Evolutionary conservation across 2,888 invertebrate species (phyloP), one percentile per base, ranked within the genome.

Genomic region (Agrochola litura): DNA sequence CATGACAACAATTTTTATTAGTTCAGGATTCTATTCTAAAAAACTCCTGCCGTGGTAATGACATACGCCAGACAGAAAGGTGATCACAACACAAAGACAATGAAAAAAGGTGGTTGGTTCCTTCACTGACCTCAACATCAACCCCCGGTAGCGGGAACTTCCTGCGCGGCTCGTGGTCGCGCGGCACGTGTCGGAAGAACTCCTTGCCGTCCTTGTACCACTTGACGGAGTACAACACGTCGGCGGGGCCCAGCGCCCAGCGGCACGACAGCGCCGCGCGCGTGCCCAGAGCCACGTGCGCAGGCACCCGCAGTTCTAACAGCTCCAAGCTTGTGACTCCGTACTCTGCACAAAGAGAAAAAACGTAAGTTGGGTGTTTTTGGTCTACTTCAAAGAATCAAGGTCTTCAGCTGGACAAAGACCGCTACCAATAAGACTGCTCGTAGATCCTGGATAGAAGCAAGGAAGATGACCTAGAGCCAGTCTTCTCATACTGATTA

Each of bases 141-240:
- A 99, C 98, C 86, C 99, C 99, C 0, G 98, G 98, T 88, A 98
- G 95, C 73, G 97, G 97, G 93, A 99, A 98, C 90, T 98, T 97
- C 94, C 98, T 98, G 61, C 98, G 97, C 2, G 98, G 98, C 79
- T 99, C 98, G 91, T 97, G 97, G 94, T 99, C 98, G 73, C 98
- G 97, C 37, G 99, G 99, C 87, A 98, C 98, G 95, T 98, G 98
- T 83, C 99, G 97, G 97, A 98, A 99, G 97, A 99, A 98, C 96
- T 99, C 99, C 94, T 98, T 98, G 86, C 98, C 98, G 93, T 98
- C 98, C 93, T 98, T 99, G 97, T 99, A 99, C 99, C 99, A 99
- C 96, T 99, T 99, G 90, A 99, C 98, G 54, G 98, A 98, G 95
- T 99, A 99, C 68, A 99, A 97, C 70, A 97, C 97, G 93, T 99